Base-by-base conservation (phyloP, 2,797 vertebrate species). In the Poeciliopsis infans region DNA sequence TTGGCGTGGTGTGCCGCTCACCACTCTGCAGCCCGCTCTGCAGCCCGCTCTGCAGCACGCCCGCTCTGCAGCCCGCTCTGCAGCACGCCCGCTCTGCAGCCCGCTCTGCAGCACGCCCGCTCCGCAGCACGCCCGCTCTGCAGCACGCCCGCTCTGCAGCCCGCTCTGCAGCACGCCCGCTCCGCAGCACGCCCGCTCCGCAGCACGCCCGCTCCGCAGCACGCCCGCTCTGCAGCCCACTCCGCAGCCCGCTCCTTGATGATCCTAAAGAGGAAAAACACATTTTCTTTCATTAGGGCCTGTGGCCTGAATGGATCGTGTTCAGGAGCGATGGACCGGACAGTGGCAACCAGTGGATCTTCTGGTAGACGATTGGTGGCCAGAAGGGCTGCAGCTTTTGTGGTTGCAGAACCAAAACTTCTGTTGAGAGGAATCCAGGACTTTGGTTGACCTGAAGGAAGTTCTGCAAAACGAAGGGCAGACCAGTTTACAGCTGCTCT, bases 1-100 rank as follows among this genome's bases (percentile, higher is more conserved):
- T 96, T 96, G 94, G 93, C 94, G 77, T 89, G 87, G 94, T 92
- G 96, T 92, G 55, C 75, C 61, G 83, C 83, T 79, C 75, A 6
- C 68, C 79, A 79, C 79, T 72, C 25, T 33, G 64, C 83, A 80
- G 78, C 75, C 91, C 91, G 83, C 77, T 68, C n/a, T n/a, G n/a
- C n/a, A n/a, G n/a, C 31, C 31, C 31, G 1, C 31, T 31, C 31
- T 31, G 31, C 31, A 31, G n/a, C n/a, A n/a, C n/a, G 31, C 31
- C 31, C 31, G 31, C 31, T 31, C 31, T 31, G 31, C 31, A 31
- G 90, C 92, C 91, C 91, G 84, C 77, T 68, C n/a, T n/a, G n/a
- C n/a, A n/a, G n/a, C n/a, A n/a, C n/a, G n/a, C n/a, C n/a, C n/a
- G n/a, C n/a, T n/a, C n/a, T n/a, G n/a, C n/a, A n/a, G n/a, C n/a